A percentile compares a stretch with the other conserved stretches of the same genome.
These are phyloP conservation scores for Idaea dimidiata DNA, from an alignment of 2,888 invertebrate genomes.

Conservation along the genomic window DNA sequence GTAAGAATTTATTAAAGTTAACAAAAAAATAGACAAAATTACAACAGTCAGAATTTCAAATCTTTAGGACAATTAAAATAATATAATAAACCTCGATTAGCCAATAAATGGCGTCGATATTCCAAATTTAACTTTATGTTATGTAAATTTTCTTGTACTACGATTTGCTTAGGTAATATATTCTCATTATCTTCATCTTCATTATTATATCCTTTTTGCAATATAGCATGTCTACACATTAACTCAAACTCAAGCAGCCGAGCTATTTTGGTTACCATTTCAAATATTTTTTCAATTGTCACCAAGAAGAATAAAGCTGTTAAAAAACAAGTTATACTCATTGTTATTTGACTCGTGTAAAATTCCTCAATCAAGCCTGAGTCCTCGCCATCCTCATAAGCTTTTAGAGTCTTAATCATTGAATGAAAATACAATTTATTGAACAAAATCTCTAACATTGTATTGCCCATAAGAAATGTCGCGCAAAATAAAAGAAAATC, in stretches of 20 bases:
- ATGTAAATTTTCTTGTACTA: conserved; percentile 6
- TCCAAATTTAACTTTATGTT: not conserved
- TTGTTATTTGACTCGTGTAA: conserved; percentile 41
- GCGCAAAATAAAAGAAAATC: conserved; percentile 33
- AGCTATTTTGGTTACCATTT: conserved; percentile 46
- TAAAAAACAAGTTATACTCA: conserved; percentile 44
- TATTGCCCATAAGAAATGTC: conserved; percentile 35
- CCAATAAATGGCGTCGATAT: not conserved
- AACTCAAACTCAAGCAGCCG: conserved; percentile 60
- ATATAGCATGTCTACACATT: conserved; percentile 60
- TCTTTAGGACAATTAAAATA: not conserved
- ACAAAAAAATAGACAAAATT: not conserved
- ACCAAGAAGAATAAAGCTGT: conserved; percentile 45
- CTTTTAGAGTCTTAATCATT: conserved; percentile 16
- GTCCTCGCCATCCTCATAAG: not conserved
- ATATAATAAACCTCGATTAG: not conserved
- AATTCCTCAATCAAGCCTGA: conserved; percentile 39
- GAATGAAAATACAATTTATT: conserved; percentile 36
- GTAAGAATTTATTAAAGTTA: not conserved
- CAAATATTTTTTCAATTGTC: conserved; percentile 48
- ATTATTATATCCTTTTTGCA: conserved; percentile 38
- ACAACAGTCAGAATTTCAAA: not conserved
- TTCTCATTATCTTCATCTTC: conserved; percentile 10
- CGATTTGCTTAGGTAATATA: not conserved
- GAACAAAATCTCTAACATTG: conserved; percentile 46